These are phyloP conservation scores for Mallotus villosus DNA, from an alignment of 2,797 vertebrate genomes.

Conservation along the genomic window DNA sequence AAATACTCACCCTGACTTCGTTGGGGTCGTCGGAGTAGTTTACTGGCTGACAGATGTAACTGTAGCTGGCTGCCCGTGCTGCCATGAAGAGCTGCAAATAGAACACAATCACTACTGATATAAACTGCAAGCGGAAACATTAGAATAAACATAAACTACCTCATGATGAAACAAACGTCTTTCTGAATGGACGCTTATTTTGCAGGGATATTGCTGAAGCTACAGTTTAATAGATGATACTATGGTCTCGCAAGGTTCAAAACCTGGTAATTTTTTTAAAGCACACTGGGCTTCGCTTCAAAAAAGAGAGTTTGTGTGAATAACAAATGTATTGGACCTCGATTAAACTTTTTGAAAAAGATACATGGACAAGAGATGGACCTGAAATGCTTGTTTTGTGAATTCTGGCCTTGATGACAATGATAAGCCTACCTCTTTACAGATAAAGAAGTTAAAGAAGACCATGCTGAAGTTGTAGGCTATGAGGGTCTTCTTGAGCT, in stretches of 20 bases:
- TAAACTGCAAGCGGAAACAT: background rate
- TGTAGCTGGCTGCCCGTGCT: constrained; percentile 91
- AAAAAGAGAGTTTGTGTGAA: background rate
- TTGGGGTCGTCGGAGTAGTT: constrained; percentile 96
- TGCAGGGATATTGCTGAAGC: background rate
- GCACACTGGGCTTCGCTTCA: background rate
- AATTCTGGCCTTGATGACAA: background rate
- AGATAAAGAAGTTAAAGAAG: constrained; percentile 98
- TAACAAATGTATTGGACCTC: background rate
- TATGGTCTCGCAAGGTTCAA: background rate
- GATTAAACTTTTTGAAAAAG: background rate
- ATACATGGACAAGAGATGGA: background rate
- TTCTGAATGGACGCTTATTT: background rate
- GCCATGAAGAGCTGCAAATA: constrained; percentile 89
- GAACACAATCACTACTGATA: constrained; percentile 23
- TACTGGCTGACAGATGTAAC: constrained; percentile 95
- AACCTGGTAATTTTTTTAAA: background rate
- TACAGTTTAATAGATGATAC: background rate
- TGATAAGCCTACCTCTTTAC: constrained; percentile 86
- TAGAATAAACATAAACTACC: background rate
- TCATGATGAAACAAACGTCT: background rate
- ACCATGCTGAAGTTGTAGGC: constrained; percentile 99
- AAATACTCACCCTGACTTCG: constrained; percentile 94
- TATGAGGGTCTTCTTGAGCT: constrained; percentile 91
- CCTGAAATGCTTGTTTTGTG: background rate